phyloP scores from a whole-genome alignment of 2,113 vertebrate species.

The Cottus gobio region DNA sequence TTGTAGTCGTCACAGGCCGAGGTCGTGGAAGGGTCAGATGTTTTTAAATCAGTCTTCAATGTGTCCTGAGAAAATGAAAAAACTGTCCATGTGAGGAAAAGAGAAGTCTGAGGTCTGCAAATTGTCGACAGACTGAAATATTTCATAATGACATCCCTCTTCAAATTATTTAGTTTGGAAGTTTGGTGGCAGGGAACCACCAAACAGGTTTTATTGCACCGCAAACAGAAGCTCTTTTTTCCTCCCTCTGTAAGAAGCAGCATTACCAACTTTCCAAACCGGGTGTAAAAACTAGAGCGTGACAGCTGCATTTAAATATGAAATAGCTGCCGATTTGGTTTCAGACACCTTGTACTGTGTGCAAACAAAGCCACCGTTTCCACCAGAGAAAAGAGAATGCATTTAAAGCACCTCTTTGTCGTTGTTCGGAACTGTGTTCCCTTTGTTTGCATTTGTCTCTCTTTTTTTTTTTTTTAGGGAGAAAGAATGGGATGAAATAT shows the following conservation, averaged over 20 bases:
- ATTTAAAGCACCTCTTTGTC: constrained; percentile 84
- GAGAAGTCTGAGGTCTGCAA: not conserved
- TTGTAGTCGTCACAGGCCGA: not conserved
- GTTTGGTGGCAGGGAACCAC: constrained; percentile 38
- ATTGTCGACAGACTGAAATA: constrained; percentile 1
- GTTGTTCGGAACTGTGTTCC: constrained; percentile 81
- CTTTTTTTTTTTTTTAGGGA: constrained; percentile 68
- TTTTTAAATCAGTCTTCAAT: not conserved
- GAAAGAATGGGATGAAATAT: constrained; percentile 98
- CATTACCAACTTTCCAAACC: constrained; percentile 70
- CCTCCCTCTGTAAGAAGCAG: constrained; percentile 60
- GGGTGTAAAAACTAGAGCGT: constrained; percentile 79
- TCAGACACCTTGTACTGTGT: constrained; percentile 81
- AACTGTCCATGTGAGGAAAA: not conserved
- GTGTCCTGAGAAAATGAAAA: not conserved
- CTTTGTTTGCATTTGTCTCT: constrained; percentile 84
- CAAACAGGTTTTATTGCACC: constrained; percentile 54
- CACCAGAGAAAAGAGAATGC: constrained; percentile 74
- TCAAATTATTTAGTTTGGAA: constrained; percentile 36
- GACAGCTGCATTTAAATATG: constrained; percentile 86
- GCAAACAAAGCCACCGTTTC: constrained; percentile 81
- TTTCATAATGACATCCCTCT: not conserved
- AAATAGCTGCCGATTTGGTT: constrained; percentile 81
- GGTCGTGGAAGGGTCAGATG: not conserved
- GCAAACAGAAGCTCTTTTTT: constrained; percentile 43